Conservation (phyloP, 2,113 vertebrate species). For the Sylvietta virens region DNA sequence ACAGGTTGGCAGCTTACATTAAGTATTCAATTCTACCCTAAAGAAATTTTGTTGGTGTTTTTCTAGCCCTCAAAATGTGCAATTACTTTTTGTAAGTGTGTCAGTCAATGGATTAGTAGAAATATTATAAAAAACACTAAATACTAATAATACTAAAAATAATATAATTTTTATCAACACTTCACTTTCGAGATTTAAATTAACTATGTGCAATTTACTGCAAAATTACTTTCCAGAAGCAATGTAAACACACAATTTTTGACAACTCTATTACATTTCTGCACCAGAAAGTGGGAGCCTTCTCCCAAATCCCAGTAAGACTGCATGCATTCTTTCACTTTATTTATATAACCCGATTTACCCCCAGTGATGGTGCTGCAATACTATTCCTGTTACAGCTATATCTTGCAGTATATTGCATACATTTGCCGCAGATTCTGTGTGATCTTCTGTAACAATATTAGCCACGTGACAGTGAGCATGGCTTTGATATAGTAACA, state of each 20-base stretch:
- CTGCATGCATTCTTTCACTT: background rate
- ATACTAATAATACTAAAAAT: background rate
- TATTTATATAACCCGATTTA: background rate
- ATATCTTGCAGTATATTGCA: background rate
- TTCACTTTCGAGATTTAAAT: background rate
- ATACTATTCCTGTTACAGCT: background rate
- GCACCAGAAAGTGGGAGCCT: background rate
- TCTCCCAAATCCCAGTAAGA: background rate
- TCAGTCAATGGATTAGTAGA: background rate
- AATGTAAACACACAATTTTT: background rate
- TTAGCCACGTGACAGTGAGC: background rate
- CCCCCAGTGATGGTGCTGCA: background rate
- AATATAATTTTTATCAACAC: background rate
- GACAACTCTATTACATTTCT: background rate
- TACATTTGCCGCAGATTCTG: background rate
- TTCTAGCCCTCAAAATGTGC: background rate
- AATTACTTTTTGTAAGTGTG: background rate
- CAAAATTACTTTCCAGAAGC: constrained; percentile 5
- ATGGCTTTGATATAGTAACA: background rate
- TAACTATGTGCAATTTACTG: background rate
- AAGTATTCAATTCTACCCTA: background rate
- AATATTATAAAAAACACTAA: background rate
- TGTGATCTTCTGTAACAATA: background rate
- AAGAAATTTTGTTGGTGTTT: background rate
- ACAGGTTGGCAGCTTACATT: background rate